Conservation (phyloP, 2,113 vertebrate genomes). For the Chaetops frenatus region DNA sequence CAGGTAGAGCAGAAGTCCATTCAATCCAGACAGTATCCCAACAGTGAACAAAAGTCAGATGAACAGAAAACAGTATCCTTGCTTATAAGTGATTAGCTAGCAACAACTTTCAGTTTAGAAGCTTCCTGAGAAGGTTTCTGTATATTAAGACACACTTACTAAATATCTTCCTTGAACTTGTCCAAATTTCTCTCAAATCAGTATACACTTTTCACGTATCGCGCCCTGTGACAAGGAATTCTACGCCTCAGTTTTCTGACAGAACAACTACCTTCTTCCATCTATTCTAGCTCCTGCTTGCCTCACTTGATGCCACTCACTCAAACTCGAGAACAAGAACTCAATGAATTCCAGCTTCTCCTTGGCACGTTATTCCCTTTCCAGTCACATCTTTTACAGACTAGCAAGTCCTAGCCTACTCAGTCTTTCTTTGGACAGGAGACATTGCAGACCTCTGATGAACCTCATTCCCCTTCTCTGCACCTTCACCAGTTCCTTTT, state of each 20-base stretch:
- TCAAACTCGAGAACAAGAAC: neutral
- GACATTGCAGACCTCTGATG: neutral
- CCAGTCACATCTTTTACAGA: neutral
- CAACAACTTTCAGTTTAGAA: neutral
- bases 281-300: neutral
- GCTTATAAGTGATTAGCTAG: neutral
- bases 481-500: neutral
- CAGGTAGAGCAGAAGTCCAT: neutral
- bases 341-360: neutral
- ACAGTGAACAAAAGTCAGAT: neutral
- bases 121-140: neutral
- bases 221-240: neutral
- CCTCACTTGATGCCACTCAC: neutral
- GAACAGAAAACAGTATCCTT: neutral
- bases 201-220: neutral
- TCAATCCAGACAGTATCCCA: neutral
- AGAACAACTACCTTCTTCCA: neutral
- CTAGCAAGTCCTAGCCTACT: neutral
- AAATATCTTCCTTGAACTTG: neutral
- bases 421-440: neutral
- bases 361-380: neutral
- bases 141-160: neutral
- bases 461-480: neutral
- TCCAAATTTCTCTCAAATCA: neutral
- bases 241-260: neutral